These are phyloP conservation scores for Ametastegia equiseti DNA, from an alignment of 2,888 invertebrate genomes.

Conservation along the genomic window DNA sequence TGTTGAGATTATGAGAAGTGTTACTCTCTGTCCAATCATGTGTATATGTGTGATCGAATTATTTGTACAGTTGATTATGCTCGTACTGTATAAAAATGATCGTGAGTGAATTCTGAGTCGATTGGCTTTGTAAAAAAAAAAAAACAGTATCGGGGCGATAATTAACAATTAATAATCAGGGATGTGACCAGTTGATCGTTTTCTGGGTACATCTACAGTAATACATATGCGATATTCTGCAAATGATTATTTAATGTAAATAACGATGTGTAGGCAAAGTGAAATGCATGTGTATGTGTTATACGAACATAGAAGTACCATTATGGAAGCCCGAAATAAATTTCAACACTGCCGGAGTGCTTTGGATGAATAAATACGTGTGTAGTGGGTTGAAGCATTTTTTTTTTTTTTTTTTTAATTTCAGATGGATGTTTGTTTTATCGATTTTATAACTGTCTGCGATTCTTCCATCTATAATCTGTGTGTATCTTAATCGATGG, in stretches of 20 bases:
- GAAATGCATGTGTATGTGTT: background rate
- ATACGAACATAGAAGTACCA: background rate
- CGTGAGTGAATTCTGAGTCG: background rate
- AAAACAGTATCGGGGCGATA: no score
- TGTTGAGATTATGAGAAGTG: background rate
- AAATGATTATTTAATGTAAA: no score
- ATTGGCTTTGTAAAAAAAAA: no score
- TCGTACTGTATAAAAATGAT: background rate
- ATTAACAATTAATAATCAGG: no score
- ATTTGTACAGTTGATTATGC: background rate
- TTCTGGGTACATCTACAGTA: no score
- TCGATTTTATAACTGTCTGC: background rate
- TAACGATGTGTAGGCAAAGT: background rate
- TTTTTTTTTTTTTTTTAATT: no score
- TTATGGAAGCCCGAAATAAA: slow-evolving; percentile 24
- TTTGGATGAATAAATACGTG: background rate
- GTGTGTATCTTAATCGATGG: no score
- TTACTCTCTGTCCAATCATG: background rate
- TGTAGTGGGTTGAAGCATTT: background rate
- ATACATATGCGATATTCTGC: no score
- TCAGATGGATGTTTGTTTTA: background rate
- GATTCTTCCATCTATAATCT: background rate
- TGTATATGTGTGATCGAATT: background rate
- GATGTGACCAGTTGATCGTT: no score
- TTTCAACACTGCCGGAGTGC: background rate